Base-by-base conservation (phyloP, 2,797 vertebrate genomes). In the Microcaecilia unicolor region DNA sequence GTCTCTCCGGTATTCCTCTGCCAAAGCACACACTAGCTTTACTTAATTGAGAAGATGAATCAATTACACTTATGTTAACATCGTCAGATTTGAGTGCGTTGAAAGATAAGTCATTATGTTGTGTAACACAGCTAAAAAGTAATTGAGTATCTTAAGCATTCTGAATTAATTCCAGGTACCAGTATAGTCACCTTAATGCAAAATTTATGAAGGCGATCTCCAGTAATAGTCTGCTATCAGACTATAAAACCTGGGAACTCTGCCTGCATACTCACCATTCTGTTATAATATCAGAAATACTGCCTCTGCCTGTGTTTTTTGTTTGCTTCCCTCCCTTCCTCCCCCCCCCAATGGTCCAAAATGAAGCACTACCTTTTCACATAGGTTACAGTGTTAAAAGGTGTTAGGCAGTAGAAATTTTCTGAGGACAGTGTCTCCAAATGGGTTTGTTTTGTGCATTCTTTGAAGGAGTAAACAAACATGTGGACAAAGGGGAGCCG, bases 11-110 rank as follows among this genome's bases (percentile, higher is more conserved):
- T 63, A 47, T 48, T 61, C 52, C 15, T 47, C 11, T 28, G 13
- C 62, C 67, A 53, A 43, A 63, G 48, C 54, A 62, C 62, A 18
- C 44, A 35, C 57, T 51, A 61, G 68, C 73, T 71, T 70, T 69
- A 67, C 78, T 80, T 78, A 80, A 82, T 78, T 78, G 75, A 73
- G 76, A 63, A 74, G 78, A 78, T 77, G 72, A 83, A 80, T 77
- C 70, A 82, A 75, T 82, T 78, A 74, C 68, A 59, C 34, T 55
- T 60, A 59, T 60, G 53, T 75, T 72, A n/a, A 52, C 61, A 62
- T 78, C 72, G 74, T 65, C 73, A 42, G 18, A 61, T 44, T 69
- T 53, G 14, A 26, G 45, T 41, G 47, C 51, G 70, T 55, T 31
- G 52, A 60, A 68, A 61, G 51, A 37, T 60, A 41, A 59, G 74